These are phyloP conservation scores for Poeciliopsis occidentalis DNA, from an alignment of 2,113 vertebrate species.

Conservation along the genomic window DNA sequence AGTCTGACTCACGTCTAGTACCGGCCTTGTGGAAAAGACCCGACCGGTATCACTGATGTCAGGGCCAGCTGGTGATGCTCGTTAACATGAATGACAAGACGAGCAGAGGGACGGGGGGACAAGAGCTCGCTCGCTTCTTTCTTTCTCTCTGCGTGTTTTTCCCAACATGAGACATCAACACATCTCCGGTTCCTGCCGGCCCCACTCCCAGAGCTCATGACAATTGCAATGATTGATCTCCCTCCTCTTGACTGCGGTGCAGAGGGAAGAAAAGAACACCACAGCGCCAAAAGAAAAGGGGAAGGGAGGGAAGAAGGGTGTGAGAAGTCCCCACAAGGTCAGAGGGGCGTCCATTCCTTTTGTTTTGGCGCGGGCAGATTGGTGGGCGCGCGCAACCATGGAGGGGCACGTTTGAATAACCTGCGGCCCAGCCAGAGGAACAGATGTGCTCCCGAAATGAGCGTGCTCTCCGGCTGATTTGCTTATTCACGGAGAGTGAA, in stretches of 20 bases:
- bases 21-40: conserved; percentile 43
- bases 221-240: conserved; percentile 74
- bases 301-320: conserved; percentile 45
- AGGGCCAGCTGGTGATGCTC: conserved; percentile 36
- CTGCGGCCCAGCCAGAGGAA: conserved; percentile 54
- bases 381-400: conserved; percentile 48
- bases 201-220: conserved; percentile 54
- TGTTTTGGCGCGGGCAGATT: conserved; percentile 67
- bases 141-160: conserved; percentile 27
- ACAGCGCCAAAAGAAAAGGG: conserved; percentile 15
- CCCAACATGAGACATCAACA: conserved; percentile 35
- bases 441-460: conserved; percentile 70
- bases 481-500: conserved; percentile 45
- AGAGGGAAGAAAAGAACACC: conserved; percentile 40
- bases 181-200: conserved; percentile 52
- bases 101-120: conserved; percentile 16
- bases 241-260: conserved; percentile 41
- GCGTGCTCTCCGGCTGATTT: conserved; percentile 45
- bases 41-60: conserved; percentile 55
- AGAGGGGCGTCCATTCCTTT: conserved; percentile 68
- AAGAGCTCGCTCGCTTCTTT: conserved; percentile 22
- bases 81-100: conserved; percentile 57
- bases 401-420: conserved; percentile 50
- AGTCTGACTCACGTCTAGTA: conserved; percentile 73
- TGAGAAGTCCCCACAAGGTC: conserved; percentile 70